Conservation (phyloP, 1,140 invertebrate genomes). For the Bombus polaris region DNA sequence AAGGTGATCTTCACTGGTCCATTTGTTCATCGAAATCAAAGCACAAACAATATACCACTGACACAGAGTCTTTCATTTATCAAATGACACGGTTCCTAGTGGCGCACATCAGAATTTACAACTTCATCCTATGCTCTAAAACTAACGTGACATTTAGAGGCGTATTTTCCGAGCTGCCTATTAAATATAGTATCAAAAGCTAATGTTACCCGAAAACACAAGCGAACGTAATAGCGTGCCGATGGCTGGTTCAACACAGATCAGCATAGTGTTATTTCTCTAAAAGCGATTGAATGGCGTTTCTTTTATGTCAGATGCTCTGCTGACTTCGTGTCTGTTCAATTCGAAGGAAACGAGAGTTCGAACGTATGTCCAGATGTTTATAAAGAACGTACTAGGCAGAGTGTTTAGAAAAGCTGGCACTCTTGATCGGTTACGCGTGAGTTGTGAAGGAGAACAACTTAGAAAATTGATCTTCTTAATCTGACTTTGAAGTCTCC, state of each 20-base stretch:
- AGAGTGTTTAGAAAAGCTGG: neutral
- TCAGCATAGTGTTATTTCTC: neutral
- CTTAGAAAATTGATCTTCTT: neutral
- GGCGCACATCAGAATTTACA: neutral
- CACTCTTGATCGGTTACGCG: neutral
- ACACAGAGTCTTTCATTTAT: neutral
- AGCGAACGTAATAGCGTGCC: neutral
- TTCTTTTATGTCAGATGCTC: neutral
- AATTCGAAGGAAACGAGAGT: neutral
- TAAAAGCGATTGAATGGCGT: neutral
- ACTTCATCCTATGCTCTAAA: neutral
- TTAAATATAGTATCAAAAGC: constrained; percentile 11
- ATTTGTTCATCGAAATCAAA: neutral
- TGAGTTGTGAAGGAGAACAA: neutral
- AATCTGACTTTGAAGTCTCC: neutral
- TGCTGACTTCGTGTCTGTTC: neutral
- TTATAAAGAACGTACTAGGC: neutral
- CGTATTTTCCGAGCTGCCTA: neutral
- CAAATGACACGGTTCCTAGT: neutral
- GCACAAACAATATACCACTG: neutral
- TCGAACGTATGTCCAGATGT: too few species aligned
- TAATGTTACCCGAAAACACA: constrained; percentile 4
- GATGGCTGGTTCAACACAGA: neutral
- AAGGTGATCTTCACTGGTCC: neutral
- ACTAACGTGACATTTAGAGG: neutral